Evolutionary conservation across 1,140 invertebrate genomes (phyloP), one percentile per base, ranked within the genome.

Genomic region (Eurosta solidaginis): DNA sequence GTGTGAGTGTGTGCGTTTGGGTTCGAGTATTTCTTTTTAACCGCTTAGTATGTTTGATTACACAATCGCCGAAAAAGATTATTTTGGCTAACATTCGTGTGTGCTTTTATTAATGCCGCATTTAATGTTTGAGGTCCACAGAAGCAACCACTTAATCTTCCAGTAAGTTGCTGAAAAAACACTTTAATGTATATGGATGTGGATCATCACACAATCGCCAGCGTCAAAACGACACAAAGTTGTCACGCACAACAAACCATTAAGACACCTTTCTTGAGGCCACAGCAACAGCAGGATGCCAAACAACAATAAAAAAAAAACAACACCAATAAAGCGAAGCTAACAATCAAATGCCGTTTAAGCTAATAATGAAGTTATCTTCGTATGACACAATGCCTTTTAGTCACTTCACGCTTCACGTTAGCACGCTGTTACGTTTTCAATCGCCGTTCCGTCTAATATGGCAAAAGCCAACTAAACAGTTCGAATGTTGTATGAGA

Each of bases 61-160:
- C n/a, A n/a, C n/a, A 68, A 68, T 68, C 59, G 59, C 33, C 54
- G 27, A 68, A 68, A 68, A 68, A 3, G n/a, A n/a, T n/a, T n/a
- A 33, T 20, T 68, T 40, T 17, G 17, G 59, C 27, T 68, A 33
- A 7, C 1, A 9, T 20, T 68, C 40, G 17, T 27, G 17, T n/a
- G n/a, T n/a, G 6, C n/a, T 33, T 40, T 68, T 40, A n/a, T 12
- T 5, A 22, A 14, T 1, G n/a, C 45, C 45, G 12, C 45, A 17
- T 47, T 47, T 17, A 47, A 17, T 47, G 12, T 47, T 17, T n/a
- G n/a, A 47, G n/a, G n/a, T 47, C 33, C 59, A 33, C 59, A 27
- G 17, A 33, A n/a, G 10, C 59, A 68, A 6, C 59, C 22, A 36
- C 14, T 68, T n/a, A 68, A 33, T 33, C 29, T n/a, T 33, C 7